Percentiles rank a stretch among this genome's conserved stretches.
phyloP scores from a whole-genome alignment of 2,113 vertebrate species.

The Ranitomeya imitator region DNA sequence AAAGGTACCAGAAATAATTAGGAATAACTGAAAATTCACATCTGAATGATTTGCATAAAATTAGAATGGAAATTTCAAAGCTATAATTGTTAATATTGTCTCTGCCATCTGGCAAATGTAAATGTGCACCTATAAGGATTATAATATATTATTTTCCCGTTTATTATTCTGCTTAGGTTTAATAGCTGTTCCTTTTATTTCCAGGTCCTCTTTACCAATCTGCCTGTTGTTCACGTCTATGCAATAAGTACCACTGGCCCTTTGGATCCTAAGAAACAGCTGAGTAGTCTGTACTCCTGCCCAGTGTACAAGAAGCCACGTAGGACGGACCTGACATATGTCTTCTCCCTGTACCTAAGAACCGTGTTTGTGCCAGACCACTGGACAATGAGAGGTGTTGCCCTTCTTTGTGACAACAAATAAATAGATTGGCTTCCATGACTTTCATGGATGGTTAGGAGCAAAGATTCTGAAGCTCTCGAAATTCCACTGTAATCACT shows the following conservation, averaged over 20 bases:
- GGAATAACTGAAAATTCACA: too few species aligned
- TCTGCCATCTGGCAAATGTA: neutral
- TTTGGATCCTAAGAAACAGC: slow-evolving; percentile 64
- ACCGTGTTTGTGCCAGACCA: slow-evolving; percentile 73
- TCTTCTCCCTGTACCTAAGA: slow-evolving; percentile 75
- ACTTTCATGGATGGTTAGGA: neutral
- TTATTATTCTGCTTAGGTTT: too few species aligned
- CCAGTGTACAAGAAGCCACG: slow-evolving; percentile 82
- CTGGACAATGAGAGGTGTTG: slow-evolving; percentile 80
- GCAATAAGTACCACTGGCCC: slow-evolving; percentile 70
- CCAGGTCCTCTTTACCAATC: slow-evolving; percentile 80
- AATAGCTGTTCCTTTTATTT: neutral
- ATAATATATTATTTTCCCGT: neutral
- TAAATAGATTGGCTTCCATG: slow-evolving; percentile 57
- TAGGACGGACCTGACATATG: slow-evolving; percentile 80
- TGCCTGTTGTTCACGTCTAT: slow-evolving; percentile 82
- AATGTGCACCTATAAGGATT: neutral
- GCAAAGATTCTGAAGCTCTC: neutral
- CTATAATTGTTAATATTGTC: neutral
- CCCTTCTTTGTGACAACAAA: slow-evolving; percentile 80
- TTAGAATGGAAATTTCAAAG: neutral
- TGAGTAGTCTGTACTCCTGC: slow-evolving; percentile 71
- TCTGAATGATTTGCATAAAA: too few species aligned
- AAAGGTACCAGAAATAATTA: neutral
- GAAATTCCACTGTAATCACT: neutral